These are phyloP conservation scores for Maniola jurtina DNA, from an alignment of 1,140 invertebrate species.

Conservation along the genomic window DNA sequence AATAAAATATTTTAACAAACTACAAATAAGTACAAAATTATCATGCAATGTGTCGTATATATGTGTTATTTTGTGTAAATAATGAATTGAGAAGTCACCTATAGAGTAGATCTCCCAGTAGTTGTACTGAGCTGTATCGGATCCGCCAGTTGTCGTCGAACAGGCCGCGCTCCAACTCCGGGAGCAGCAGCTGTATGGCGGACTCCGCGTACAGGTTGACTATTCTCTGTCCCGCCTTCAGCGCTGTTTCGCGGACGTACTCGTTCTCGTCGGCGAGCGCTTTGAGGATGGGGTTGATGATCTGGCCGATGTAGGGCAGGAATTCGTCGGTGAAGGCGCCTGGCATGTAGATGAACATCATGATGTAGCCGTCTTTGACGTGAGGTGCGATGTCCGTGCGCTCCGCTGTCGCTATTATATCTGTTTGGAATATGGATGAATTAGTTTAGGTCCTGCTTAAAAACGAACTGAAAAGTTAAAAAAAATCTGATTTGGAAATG, in stretches of 20 bases:
- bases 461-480: no score
- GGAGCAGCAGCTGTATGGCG: constrained; percentile 94
- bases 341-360: constrained; percentile 99
- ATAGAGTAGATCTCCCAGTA: constrained; percentile 97
- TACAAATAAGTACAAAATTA: no score
- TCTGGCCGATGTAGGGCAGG: constrained; percentile 97
- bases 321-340: constrained; percentile 97
- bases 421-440: constrained; percentile 58
- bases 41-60: no score
- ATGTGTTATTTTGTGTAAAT: no score
- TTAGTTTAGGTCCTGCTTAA: constrained; percentile 11
- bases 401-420: constrained; percentile 97
- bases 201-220: constrained; percentile 98
- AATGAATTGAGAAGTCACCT: constrained; percentile 41
- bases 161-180: constrained; percentile 95
- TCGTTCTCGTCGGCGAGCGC: constrained; percentile 99
- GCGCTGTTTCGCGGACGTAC: constrained; percentile 97
- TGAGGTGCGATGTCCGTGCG: constrained; percentile 96
- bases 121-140: constrained; percentile 95
- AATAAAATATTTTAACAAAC: no score
- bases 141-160: constrained; percentile 99
- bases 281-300: constrained; percentile 98
- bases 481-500: no score
- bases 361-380: constrained; percentile 99
- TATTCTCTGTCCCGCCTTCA: constrained; percentile 97